Conservation (phyloP, 2,888 invertebrate genomes). For the Coenonympha glycerion region DNA sequence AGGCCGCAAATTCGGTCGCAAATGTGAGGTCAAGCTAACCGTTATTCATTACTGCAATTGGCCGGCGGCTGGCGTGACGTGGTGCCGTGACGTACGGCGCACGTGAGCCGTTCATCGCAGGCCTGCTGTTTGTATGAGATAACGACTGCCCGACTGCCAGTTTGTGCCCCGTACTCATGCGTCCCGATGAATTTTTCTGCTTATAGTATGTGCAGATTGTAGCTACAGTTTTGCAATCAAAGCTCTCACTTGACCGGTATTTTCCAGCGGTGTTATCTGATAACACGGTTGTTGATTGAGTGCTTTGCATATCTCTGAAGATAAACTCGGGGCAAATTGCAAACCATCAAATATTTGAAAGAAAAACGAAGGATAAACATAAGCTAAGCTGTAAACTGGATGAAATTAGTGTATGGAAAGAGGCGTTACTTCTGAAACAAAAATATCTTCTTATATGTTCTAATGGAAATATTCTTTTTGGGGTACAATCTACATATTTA, state of each 20-base stretch:
- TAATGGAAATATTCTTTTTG: no score
- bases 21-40: conserved; percentile 19
- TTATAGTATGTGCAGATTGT: no score
- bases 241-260: neutral
- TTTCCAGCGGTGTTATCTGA: neutral
- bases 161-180: no score
- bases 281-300: neutral
- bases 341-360: neutral
- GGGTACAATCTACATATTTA: no score
- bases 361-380: no score
- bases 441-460: no score
- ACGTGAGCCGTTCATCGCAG: conserved; percentile 1
- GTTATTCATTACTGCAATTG: conserved; percentile 44
- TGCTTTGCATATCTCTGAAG: neutral
- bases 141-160: neutral
- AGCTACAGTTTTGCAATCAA: no score
- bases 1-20: no score
- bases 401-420: no score
- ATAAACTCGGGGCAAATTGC: neutral
- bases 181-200: neutral
- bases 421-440: no score
- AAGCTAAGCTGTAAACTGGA: no score
- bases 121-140: neutral
- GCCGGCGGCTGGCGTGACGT: conserved; percentile 18
- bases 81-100: neutral